Evolutionary conservation across 2,113 vertebrate genomes (phyloP).

Genomic region (Dendropsophus ebraccatus): DNA sequence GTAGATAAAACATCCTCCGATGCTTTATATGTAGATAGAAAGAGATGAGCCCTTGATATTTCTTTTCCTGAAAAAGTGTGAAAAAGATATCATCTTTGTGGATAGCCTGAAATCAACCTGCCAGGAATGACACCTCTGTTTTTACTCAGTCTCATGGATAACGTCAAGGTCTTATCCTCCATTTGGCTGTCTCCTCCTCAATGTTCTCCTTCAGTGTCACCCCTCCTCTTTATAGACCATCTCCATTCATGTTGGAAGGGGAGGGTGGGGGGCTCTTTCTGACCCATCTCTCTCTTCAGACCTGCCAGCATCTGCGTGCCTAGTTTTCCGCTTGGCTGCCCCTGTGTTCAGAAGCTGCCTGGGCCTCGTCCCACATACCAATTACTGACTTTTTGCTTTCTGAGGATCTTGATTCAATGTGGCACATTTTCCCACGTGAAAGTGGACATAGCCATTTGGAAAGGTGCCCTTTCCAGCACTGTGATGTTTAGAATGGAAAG

Average conservation of each 20-base stretch:
- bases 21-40: not conserved
- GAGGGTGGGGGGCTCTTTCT: constrained; percentile 65
- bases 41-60: not conserved
- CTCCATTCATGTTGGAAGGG: constrained; percentile 47
- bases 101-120: constrained; percentile 18
- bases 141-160: constrained; percentile 21
- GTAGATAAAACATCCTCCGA: not conserved
- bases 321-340: constrained; percentile 74
- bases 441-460: constrained; percentile 72
- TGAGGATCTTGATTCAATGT: constrained; percentile 74
- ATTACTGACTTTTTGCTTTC: constrained; percentile 80
- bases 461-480: constrained; percentile 80
- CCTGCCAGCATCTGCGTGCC: constrained; percentile 69
- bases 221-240: constrained; percentile 36
- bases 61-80: constrained; percentile 8
- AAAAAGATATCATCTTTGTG: constrained; percentile 20
- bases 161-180: constrained; percentile 27
- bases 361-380: constrained; percentile 78
- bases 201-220: constrained; percentile 49
- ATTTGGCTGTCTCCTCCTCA: constrained; percentile 45
- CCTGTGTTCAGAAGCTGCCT: constrained; percentile 73
- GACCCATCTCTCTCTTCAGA: constrained; percentile 64
- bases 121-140: constrained; percentile 23
- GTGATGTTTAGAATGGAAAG: constrained; percentile 79
- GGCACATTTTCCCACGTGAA: constrained; percentile 81